A percentile compares a stretch with the other conserved stretches of the same genome.
Conservation (phyloP, 2,888 invertebrate genomes). For the Archaeoteleia sp. region DNA sequence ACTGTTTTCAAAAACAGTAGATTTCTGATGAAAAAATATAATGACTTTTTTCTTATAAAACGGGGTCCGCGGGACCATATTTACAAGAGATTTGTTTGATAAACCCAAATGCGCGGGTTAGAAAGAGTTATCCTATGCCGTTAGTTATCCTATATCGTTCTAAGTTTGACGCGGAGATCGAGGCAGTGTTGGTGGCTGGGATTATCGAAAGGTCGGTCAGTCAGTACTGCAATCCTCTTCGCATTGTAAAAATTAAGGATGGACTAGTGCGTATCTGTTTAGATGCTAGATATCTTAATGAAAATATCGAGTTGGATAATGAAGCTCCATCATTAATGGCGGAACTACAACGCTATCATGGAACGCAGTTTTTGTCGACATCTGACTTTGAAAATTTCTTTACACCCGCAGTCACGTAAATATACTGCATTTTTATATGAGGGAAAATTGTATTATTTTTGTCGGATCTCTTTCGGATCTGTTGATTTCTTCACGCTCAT, state of each 20-base stretch:
- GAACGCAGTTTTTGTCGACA: too few relatives aligned
- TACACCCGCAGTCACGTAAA: slow-evolving; percentile 33
- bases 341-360: too few relatives aligned
- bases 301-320: background rate
- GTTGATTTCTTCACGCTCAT: background rate
- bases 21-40: background rate
- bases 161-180: background rate
- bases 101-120: background rate
- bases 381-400: too few relatives aligned
- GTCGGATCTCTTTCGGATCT: slow-evolving; percentile 59
- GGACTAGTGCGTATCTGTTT: background rate
- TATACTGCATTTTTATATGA: slow-evolving; percentile 54
- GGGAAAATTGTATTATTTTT: too few relatives aligned
- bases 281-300: background rate
- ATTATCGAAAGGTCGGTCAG: background rate
- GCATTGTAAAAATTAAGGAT: background rate
- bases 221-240: background rate
- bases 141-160: too few relatives aligned
- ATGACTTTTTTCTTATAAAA: background rate
- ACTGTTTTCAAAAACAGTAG: too few relatives aligned
- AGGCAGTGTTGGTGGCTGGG: background rate
- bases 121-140: too few relatives aligned
- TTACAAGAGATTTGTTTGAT: background rate
- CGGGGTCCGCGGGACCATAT: too few relatives aligned
- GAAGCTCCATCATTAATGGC: background rate